Base-by-base conservation (phyloP, 2,888 invertebrate species). In the Deroplatys truncata region DNA sequence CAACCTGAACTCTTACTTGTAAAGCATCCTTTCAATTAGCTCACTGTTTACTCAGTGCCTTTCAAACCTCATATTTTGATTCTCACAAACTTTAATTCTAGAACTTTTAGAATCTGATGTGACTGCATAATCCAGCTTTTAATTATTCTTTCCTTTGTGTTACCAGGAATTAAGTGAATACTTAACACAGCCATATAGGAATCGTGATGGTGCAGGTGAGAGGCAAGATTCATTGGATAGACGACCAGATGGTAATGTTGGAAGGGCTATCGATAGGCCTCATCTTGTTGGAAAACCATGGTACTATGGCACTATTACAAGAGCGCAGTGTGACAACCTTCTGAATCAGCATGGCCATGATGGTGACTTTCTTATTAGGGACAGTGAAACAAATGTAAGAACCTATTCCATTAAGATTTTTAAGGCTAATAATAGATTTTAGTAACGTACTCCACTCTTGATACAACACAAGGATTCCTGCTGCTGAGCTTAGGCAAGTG, bases 361-460 rank as follows among this genome's bases (percentile, higher is more conserved):
- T 94, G 99, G 99, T 20, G 99, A 99, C 94, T 99, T 98, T 95
- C 96, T 99, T 93, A 98, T 99, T 92, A 95, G 99, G 92, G 99
- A 99, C 94, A 99, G 98, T 93, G 99, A 99, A 95, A 99, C 99
- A 92, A 99, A 99, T 94, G 99, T 99, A 94, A 97, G 97, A 95
- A 90, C 84, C 9, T 83, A 56, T 43, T 84, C n/a, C 16, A 31
- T 28, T 31, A 84, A 28, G 28, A 84, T 43, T 43, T 43, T 43
- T 43, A 43, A 43, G 43, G 13, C 43, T 35, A 35, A 43, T 10
- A 43, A 43, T 43, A 1, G 2, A 0, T 43, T 43, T 8, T 43
- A 43, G 43, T 8, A 43, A 43, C 13, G 43, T 43, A 43, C 43
- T 43, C 13, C 7, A 43, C 43, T 10, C 13, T 43, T 43, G 13